Base-by-base conservation (phyloP, 1,140 invertebrate genomes). In the Agrilus planipennis region DNA sequence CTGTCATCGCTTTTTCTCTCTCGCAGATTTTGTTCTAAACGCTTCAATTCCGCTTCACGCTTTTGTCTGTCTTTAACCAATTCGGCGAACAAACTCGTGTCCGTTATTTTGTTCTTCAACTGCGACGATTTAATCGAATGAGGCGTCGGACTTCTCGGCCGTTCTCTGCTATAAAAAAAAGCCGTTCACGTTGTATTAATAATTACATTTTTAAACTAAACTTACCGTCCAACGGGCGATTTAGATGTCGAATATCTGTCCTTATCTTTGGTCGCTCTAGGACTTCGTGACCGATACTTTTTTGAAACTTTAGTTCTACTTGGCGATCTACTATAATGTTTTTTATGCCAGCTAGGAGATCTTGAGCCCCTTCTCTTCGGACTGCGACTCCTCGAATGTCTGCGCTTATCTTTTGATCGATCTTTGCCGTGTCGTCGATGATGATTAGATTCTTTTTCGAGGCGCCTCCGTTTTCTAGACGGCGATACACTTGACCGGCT, bases 81-180 rank as follows among this genome's bases (percentile, higher is more conserved):
- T 60, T 90, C 85, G 2, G 86, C 86, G 59, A 90, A 91, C 1
- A 89, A 65, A 59, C 84, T 88, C 2, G 85, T 88, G 47, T 87
- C 82, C 37, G 75, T 80, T 45, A 89, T 84, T 51, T 63, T 63
- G 44, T 63, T 59, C 44, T 61, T 58, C 23, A 61, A 45, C 38
- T 55, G 50, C 15, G 55, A 60, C 16, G 58, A 52, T 32, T 50
- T 50, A 21, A 61, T 45, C 11, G 58, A 60, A 45, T 60, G 60
- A 10, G 61, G 56, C 10, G 58, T 59, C 3, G 58, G 57, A 44
- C 61, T 63, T 27, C 42, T 43, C 15, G 35, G 39, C 35, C 25
- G 39, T 45, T 41, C 45, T 44, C 25, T 46, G 30, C 39, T 36
- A 14, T 10, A 31, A 31, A 31, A 6, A 48, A 7, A 44, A 34